These are phyloP conservation scores for Anoplius nigerrimus DNA, from an alignment of 2,888 invertebrate species.

Conservation along the genomic window DNA sequence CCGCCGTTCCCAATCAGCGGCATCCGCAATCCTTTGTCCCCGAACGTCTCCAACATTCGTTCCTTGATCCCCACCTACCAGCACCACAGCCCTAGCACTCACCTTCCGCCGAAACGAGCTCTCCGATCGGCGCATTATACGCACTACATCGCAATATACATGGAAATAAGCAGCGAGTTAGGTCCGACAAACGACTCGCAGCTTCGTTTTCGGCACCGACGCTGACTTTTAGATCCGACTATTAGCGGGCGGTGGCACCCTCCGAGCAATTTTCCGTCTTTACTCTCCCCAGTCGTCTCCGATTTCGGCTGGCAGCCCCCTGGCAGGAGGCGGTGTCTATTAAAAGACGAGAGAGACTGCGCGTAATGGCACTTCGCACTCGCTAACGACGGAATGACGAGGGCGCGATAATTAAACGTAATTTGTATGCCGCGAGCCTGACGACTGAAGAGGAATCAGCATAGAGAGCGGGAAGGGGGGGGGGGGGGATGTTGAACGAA, in stretches of 20 bases:
- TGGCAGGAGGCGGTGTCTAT: constrained; percentile 20
- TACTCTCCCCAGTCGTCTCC: constrained; percentile 8
- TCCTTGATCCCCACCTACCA: no score
- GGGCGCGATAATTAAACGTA: constrained; percentile 34
- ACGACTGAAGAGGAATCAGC: background rate
- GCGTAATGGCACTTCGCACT: constrained; percentile 22
- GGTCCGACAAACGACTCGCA: background rate
- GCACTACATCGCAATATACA: no score
- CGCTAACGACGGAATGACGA: constrained; percentile 20
- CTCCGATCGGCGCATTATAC: no score
- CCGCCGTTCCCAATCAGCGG: no score
- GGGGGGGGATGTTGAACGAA: background rate
- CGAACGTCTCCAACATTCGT: no score
- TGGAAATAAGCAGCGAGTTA: background rate
- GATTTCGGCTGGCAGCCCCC: constrained; percentile 7
- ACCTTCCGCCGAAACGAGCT: no score
- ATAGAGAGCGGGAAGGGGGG: no score
- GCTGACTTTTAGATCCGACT: background rate
- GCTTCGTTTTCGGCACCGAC: background rate
- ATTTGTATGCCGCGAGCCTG: background rate
- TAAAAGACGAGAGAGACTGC: constrained; percentile 31
- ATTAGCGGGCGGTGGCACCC: background rate
- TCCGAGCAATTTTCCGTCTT: constrained; percentile 16
- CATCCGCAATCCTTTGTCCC: no score
- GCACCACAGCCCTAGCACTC: no score